Evolutionary conservation across 2,888 invertebrate genomes (phyloP).

Genomic region (Alentia gelatinosa): DNA sequence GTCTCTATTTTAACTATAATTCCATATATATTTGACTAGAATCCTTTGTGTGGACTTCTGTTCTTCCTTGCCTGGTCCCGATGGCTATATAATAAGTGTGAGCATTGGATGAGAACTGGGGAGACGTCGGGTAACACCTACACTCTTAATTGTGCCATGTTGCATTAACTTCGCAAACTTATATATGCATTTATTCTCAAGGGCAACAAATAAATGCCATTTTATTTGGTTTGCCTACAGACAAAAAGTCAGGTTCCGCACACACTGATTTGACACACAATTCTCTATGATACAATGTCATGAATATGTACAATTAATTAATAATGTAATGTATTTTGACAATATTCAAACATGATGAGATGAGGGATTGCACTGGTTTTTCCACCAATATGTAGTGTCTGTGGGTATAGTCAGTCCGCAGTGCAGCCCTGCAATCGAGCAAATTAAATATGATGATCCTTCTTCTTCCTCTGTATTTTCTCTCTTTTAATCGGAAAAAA

Average conservation of each 20-base stretch:
- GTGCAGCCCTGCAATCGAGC: background rate
- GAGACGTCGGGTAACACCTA: background rate
- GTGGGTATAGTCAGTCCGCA: background rate
- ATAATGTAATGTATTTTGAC: background rate
- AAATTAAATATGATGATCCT: background rate
- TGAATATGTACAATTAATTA: conserved; percentile 26
- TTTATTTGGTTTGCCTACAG: background rate
- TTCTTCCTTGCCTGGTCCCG: background rate
- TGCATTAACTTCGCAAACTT: too few relatives aligned
- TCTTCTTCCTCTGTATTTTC: background rate
- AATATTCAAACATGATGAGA: conserved; percentile 27
- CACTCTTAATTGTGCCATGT: background rate
- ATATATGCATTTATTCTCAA: background rate
- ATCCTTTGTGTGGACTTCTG: too few relatives aligned
- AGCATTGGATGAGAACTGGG: background rate
- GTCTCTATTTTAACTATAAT: too few relatives aligned
- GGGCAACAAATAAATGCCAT: background rate
- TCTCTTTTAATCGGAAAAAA: background rate
- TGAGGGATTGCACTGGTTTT: background rate
- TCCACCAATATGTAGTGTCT: background rate
- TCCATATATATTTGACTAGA: too few relatives aligned
- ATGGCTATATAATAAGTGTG: background rate
- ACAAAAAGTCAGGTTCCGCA: background rate
- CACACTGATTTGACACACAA: conserved; percentile 32
- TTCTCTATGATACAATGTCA: conserved; percentile 39